phyloP scores from a whole-genome alignment of 2,113 vertebrate species.

The Narcine bancroftii region DNA sequence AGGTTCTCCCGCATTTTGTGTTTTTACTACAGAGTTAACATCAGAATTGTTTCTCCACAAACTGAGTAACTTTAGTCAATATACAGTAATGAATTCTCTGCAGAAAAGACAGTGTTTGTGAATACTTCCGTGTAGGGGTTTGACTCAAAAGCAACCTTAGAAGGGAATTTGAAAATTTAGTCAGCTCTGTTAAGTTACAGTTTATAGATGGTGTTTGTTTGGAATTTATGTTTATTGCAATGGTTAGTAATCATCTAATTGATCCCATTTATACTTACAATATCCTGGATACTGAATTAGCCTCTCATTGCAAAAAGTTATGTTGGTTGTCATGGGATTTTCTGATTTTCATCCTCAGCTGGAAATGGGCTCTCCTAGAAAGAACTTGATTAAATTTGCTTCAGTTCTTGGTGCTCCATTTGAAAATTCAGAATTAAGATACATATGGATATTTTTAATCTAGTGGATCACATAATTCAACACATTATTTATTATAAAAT shows the following conservation, averaged over 20 bases:
- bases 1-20: too few relatives aligned
- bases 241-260: not conserved
- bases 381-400: slow-evolving; percentile 9
- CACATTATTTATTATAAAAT: not conserved
- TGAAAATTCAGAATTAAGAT: not conserved
- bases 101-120: not conserved
- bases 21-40: too few relatives aligned
- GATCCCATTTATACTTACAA: not conserved
- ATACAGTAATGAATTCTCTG: not conserved
- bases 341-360: not conserved
- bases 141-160: not conserved
- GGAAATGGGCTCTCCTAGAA: not conserved
- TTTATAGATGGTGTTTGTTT: not conserved
- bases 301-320: not conserved
- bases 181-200: slow-evolving; percentile 5
- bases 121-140: not conserved
- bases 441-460: not conserved
- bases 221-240: slow-evolving; percentile 22
- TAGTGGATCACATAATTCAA: not conserved
- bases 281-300: not conserved
- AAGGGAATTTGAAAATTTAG: not conserved
- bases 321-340: slow-evolving; percentile 8
- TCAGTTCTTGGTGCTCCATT: too few relatives aligned
- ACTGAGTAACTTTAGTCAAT: not conserved
- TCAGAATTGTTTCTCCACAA: not conserved